A percentile compares a stretch with the other conserved stretches of the same genome.
These are phyloP conservation scores for Danaus chrysippus DNA, from an alignment of 2,888 invertebrate genomes.

Conservation along the genomic window DNA sequence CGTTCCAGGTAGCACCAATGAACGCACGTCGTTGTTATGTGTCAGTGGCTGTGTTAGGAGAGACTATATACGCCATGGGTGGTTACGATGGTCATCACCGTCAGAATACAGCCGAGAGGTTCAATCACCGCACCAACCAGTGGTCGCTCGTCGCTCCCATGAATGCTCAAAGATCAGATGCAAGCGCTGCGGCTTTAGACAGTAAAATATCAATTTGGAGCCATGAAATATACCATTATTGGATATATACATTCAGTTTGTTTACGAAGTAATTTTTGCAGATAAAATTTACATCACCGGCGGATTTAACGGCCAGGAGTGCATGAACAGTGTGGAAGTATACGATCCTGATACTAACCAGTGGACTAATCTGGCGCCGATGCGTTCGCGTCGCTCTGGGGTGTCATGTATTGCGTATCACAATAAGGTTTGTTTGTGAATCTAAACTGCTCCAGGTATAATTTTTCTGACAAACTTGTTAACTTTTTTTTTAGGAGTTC, in stretches of 20 bases:
- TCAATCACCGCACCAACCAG: constrained; percentile 90
- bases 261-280: constrained; percentile 41
- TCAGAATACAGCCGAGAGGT: constrained; percentile 92
- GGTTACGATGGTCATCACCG: constrained; percentile 92
- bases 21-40: constrained; percentile 93
- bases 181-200: constrained; percentile 91
- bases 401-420: constrained; percentile 94
- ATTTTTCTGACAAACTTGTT: too few relatives aligned
- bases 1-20: constrained; percentile 88
- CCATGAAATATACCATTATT: not conserved
- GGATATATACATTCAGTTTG: not conserved
- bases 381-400: constrained; percentile 93
- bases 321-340: constrained; percentile 90
- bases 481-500: too few relatives aligned
- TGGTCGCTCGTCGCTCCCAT: constrained; percentile 93
- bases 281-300: constrained; percentile 90
- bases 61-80: constrained; percentile 91
- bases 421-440: constrained; percentile 73
- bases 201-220: constrained; percentile 59
- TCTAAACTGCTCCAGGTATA: too few relatives aligned
- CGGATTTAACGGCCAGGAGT: constrained; percentile 95
- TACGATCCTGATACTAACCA: constrained; percentile 89
- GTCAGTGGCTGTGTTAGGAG: constrained; percentile 87
- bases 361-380: constrained; percentile 88
- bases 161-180: constrained; percentile 94